Evolutionary conservation across 2,797 vertebrate species (phyloP).

Genomic region (Eupleurogrammus muticus): DNA sequence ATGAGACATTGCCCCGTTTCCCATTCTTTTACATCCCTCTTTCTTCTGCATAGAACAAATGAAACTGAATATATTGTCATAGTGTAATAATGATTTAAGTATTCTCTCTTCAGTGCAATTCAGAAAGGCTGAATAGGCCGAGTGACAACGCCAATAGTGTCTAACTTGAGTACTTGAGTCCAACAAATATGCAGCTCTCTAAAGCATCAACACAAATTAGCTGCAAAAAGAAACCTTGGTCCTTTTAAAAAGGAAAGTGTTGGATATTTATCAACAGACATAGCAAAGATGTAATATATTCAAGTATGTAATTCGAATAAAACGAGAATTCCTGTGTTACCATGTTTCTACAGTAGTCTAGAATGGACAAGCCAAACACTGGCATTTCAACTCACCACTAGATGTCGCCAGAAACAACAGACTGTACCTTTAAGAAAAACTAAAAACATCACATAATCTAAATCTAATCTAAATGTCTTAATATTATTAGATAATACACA

Average conservation of each 20-base stretch:
- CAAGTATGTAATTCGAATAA: no score
- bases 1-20: slow-evolving; percentile 1
- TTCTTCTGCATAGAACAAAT: background rate
- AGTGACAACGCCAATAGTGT: slow-evolving; percentile 5
- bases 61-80: slow-evolving; percentile 7
- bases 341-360: no score
- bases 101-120: slow-evolving; percentile 1
- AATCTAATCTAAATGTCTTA: no score
- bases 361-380: no score
- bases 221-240: background rate
- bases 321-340: no score
- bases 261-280: no score
- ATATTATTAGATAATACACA: no score
- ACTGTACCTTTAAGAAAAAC: no score
- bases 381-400: no score
- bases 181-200: background rate
- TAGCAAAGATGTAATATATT: no score
- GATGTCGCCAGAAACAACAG: no score
- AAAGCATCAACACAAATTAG: background rate
- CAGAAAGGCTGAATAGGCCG: slow-evolving; percentile 10
- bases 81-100: slow-evolving; percentile 1
- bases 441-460: no score
- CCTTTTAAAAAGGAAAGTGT: background rate
- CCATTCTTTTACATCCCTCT: slow-evolving; percentile 20
- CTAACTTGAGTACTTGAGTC: slow-evolving; percentile 2